Evolutionary conservation across 2,888 invertebrate genomes (phyloP).

Genomic region (Seira sanloemensis): DNA sequence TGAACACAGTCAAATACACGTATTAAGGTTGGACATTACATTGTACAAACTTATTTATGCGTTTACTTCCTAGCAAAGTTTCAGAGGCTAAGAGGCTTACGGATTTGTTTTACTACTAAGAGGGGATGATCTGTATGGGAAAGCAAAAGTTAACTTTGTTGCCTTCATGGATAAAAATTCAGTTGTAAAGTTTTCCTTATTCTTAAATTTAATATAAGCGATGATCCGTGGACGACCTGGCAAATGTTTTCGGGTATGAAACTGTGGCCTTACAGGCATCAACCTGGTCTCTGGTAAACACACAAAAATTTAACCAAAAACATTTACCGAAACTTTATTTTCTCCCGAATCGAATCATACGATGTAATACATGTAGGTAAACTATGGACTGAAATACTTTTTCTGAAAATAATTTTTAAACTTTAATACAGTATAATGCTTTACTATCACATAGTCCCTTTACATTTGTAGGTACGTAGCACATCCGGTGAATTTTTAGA

Average conservation of each 20-base stretch:
- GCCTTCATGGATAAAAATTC: neutral
- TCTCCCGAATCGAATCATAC: too few species aligned
- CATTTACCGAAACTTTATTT: too few species aligned
- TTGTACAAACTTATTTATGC: slow-evolving; percentile 5
- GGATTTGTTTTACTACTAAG: slow-evolving; percentile 20
- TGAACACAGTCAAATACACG: neutral
- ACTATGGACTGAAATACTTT: too few species aligned
- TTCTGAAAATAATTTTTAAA: too few species aligned
- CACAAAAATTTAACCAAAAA: too few species aligned
- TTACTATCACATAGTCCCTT: too few species aligned
- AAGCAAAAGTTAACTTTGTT: slow-evolving; percentile 16
- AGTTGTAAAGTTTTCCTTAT: neutral
- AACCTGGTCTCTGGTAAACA: too few species aligned
- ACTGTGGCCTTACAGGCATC: neutral
- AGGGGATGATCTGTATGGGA: slow-evolving; percentile 20
- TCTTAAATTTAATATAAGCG: neutral
- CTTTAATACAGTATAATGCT: too few species aligned
- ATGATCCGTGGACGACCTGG: slow-evolving; percentile 24
- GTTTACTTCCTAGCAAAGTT: slow-evolving; percentile 12
- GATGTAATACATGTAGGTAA: too few species aligned
- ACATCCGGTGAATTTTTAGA: too few species aligned
- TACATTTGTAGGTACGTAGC: too few species aligned
- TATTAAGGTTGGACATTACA: neutral
- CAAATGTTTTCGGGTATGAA: slow-evolving; percentile 2
- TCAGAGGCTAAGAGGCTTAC: neutral